Base-by-base conservation (phyloP, 1,140 invertebrate species). In the Formica exsecta region DNA sequence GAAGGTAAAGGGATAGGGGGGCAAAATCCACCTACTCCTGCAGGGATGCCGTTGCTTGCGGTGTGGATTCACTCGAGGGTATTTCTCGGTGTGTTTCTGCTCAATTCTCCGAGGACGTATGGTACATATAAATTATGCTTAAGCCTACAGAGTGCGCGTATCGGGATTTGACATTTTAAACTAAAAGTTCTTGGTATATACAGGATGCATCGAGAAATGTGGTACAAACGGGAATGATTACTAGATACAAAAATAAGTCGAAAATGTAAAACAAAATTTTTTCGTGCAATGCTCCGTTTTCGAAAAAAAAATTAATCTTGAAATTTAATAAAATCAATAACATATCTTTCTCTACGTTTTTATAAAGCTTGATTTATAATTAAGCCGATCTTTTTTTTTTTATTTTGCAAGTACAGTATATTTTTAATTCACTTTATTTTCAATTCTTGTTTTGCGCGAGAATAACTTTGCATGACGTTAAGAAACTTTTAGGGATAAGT, bases 11-110 rank as follows among this genome's bases (percentile, higher is more conserved):
- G 54, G 38, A 44, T 57, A 76, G 62, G 76, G 25, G 71, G 75
- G 80, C 22, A 73, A 81, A 86, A 90, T 90, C 62, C 83, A 87
- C 84, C 79, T 89, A 89, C 73, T 75, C 87, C 84, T 89, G 54
- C 32, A 64, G 68, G 51, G 29, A 74, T 54, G 38, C 54, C 29
- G 66, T 41, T 38, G 41, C 73, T 80, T 44, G 48, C 61, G 51
- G 62, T 59, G 77, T 74, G 57, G 38, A 66, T 85, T 32, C 25
- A 79, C 86, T 81, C 36, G 38, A 25, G 62, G 87, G 62, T 84
- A 61, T 85, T 73, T 41, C 73, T 57, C 66, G 59, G 29, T 36
- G 64, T 70, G 64, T 70, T 79, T 62, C 73, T 51, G 19, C 64
- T 76, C 68, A 61, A 79, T 81, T 44, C 64, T 61, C 65, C 32